These are phyloP conservation scores for Gymnocheta viridis DNA, from an alignment of 2,888 invertebrate genomes.

Conservation along the genomic window DNA sequence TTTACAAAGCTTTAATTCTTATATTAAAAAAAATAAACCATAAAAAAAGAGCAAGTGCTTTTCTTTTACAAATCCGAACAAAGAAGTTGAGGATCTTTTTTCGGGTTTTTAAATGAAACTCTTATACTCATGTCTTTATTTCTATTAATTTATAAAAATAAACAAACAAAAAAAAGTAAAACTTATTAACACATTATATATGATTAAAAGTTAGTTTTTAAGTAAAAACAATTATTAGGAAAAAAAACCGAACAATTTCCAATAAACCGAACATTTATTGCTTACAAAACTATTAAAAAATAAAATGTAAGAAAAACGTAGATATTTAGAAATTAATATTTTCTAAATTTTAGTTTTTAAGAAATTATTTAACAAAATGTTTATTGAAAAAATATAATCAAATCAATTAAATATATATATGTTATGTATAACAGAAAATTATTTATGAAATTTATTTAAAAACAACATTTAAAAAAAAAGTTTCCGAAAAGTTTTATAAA, in stretches of 20 bases:
- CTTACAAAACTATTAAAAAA: constrained; percentile 58
- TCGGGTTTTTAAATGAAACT: constrained; percentile 52
- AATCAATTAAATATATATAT: background rate
- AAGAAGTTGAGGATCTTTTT: constrained; percentile 61
- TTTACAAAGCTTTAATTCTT: constrained; percentile 8
- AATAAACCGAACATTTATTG: constrained; percentile 69
- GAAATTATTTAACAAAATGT: constrained; percentile 36
- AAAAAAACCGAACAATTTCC: constrained; percentile 56
- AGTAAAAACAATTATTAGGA: constrained; percentile 50
- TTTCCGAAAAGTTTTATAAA: background rate
- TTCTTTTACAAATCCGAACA: constrained; percentile 50
- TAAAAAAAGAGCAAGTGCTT: background rate
- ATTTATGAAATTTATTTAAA: constrained; percentile 33
- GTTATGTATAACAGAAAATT: no score
- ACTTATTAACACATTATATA: constrained; percentile 41
- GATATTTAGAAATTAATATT: constrained; percentile 14
- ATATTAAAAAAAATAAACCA: background rate
- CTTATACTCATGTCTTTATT: constrained; percentile 20
- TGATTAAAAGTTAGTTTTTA: constrained; percentile 27
- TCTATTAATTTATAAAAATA: constrained; percentile 29
- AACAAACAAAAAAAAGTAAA: no score
- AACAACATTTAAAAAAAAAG: background rate
- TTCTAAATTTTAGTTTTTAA: constrained; percentile 40
- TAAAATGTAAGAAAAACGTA: background rate
- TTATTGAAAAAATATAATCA: constrained; percentile 32